A percentile compares a stretch with the other conserved stretches of the same genome.
Conservation (phyloP, 2,888 invertebrate genomes). For the Epinotia bilunana region DNA sequence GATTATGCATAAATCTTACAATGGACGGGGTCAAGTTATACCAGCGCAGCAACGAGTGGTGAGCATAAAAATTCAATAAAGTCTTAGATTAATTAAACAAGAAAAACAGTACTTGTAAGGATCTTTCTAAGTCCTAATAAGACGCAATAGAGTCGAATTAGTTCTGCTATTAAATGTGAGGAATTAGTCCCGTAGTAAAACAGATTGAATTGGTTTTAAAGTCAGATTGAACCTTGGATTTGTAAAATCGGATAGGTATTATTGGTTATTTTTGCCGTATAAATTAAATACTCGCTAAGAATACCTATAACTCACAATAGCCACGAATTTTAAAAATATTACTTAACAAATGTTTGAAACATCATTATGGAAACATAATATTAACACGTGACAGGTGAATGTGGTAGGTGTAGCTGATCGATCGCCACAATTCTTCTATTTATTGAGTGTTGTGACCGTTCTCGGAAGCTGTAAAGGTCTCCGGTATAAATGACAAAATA, state of each 20-base stretch:
- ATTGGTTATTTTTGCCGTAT: too few species aligned
- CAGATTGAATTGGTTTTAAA: too few species aligned
- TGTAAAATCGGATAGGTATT: neutral
- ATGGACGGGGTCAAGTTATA: too few species aligned
- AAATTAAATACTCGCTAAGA: too few species aligned
- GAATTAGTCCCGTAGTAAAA: neutral
- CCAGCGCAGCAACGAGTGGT: too few species aligned
- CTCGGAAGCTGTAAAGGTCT: constrained; percentile 60
- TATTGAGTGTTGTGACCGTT: constrained; percentile 42
- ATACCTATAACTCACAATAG: too few species aligned
- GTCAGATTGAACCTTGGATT: neutral
- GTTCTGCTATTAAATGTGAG: neutral
- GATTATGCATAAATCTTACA: too few species aligned
- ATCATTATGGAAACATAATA: constrained; percentile 24
- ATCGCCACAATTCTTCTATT: constrained; percentile 42
- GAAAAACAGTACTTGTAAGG: too few species aligned
- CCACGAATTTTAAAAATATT: neutral
- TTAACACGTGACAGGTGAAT: constrained; percentile 16
- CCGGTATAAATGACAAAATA: constrained; percentile 70
- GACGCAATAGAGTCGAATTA: neutral
- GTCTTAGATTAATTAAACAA: too few species aligned
- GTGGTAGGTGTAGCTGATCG: constrained; percentile 37
- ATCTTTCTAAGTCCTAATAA: too few species aligned
- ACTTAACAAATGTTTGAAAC: constrained; percentile 3
- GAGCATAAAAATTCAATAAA: too few species aligned